A percentile compares a stretch with the other conserved stretches of the same genome.
These are phyloP conservation scores for Campoletis sonorensis DNA, from an alignment of 1,140 invertebrate species.

Conservation along the genomic window DNA sequence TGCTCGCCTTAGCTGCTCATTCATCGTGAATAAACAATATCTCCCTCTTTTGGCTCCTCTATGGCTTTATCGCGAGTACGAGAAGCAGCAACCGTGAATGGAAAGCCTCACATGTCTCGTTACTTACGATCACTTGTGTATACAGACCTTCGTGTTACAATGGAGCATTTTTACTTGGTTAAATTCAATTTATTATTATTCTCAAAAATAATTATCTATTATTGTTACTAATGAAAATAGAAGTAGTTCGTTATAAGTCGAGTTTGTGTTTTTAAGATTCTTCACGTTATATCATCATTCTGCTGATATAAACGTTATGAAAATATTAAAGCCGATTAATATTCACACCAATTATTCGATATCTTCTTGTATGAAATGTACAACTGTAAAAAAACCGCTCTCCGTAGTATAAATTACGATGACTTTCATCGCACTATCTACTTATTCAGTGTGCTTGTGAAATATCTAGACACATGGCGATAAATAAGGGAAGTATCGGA, in stretches of 20 bases:
- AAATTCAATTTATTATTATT: neutral
- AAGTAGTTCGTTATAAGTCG: too few relatives aligned
- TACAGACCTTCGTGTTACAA: neutral
- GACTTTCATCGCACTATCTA: neutral
- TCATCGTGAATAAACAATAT: slow-evolving; percentile 39
- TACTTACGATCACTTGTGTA: neutral
- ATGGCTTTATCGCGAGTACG: neutral
- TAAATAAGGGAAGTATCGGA: neutral
- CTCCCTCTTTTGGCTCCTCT: neutral
- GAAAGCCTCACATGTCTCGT: neutral
- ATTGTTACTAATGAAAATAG: too few relatives aligned
- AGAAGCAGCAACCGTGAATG: neutral
- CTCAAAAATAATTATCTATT: too few relatives aligned
- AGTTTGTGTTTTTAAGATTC: too few relatives aligned
- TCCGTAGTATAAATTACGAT: neutral
- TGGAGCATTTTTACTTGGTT: neutral
- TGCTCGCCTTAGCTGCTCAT: slow-evolving; percentile 1
- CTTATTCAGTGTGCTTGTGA: neutral
- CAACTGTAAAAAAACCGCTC: neutral
- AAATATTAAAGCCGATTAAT: too few relatives aligned
- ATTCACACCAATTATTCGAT: too few relatives aligned
- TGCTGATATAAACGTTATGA: too few relatives aligned
- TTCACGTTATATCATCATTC: too few relatives aligned
- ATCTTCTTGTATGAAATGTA: neutral
- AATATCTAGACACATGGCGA: neutral